A percentile compares a stretch with the other conserved stretches of the same genome.
These are phyloP conservation scores for Cinara cedri DNA, from an alignment of 2,888 invertebrate species.

Conservation along the genomic window DNA sequence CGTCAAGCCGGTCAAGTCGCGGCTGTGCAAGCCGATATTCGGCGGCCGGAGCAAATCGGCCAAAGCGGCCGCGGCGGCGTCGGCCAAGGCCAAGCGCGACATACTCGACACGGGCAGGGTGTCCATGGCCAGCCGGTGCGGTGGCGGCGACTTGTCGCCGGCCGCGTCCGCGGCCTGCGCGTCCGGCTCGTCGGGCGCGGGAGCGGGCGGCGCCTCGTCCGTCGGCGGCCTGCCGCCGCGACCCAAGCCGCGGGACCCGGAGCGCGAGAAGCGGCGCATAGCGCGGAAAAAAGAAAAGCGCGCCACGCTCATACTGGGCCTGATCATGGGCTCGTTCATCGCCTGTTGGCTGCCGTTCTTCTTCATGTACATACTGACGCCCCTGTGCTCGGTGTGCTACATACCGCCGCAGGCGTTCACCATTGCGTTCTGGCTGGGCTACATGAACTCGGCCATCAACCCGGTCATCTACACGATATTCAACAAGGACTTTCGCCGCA, in stretches of 20 bases:
- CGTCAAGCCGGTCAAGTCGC: slow-evolving; percentile 84
- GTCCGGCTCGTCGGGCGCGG: background rate
- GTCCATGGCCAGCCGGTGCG: slow-evolving; percentile 64
- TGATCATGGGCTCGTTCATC: slow-evolving; percentile 98
- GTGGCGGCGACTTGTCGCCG: slow-evolving; percentile 82
- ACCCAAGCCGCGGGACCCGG: slow-evolving; percentile 87
- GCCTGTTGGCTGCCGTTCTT: slow-evolving; percentile 99
- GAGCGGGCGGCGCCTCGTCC: slow-evolving; percentile 10
- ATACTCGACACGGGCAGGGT: slow-evolving; percentile 61
- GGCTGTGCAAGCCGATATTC: slow-evolving; percentile 83
- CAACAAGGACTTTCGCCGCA: slow-evolving; percentile 95
- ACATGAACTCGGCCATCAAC: slow-evolving; percentile 95
- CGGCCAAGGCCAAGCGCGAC: slow-evolving; percentile 61
- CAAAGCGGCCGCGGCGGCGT: slow-evolving; percentile 61
- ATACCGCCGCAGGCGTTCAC: slow-evolving; percentile 86
- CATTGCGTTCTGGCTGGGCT: slow-evolving; percentile 95
- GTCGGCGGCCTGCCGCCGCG: slow-evolving; percentile 71
- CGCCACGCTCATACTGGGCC: slow-evolving; percentile 93
- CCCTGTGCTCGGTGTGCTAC: slow-evolving; percentile 73
- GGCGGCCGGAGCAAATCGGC: slow-evolving; percentile 65
- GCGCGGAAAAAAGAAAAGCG: slow-evolving; percentile 95
- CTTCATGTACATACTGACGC: slow-evolving; percentile 86
- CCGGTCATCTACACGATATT: slow-evolving; percentile 96
- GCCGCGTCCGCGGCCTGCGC: slow-evolving; percentile 62
- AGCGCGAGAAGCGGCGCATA: slow-evolving; percentile 88